Base-by-base conservation (phyloP, 2,113 vertebrate genomes). In the Nothobranchius furzeri region DNA sequence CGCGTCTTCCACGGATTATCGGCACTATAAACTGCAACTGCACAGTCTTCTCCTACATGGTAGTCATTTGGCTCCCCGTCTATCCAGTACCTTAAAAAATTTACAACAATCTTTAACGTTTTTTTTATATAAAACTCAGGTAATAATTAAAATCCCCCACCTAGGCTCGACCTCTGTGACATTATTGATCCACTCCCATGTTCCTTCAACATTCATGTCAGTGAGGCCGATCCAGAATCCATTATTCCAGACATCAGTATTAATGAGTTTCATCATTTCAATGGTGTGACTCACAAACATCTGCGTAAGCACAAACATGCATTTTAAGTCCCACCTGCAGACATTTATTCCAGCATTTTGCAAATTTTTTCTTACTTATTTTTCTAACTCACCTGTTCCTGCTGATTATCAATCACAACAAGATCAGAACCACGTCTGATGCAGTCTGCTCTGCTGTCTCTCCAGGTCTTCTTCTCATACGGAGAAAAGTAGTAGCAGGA, bases 401-500 rank as follows among this genome's bases (percentile, higher is more conserved):
- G 4, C 20, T 36, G 25, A 40, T 59, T 37, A 25, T 73, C 48
- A 6, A 73, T 73, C 70, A 73, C 61, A 25, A 47, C 20, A 9
- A 73, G 61, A 13, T 65, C 70, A 25, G 62, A 58, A 2, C 40
- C 70, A 47, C 70, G 61, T 10, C 30, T 47, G n/a, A 13, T 30
- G 46, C 81, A 90, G 67, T 83, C 73, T 1, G 10, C 62, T 60
- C 85, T 65, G 50, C 82, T 78, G 8, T 36, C 40, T 0, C 0
- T 2, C 82, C 84, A 88, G 62, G 47, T 76, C 60, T 51, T 75
- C n/a, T 12, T 66, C 5, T 2, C 36, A 37, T 52, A 15, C 6
- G 70, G 46, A 6, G 87, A 80, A 67, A 85, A 78, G 17, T 70
- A 90, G 67, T 83, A 90, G 70, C 88, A 90, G n/a, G 73, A 78